phyloP scores from a whole-genome alignment of 2,113 vertebrate genomes.

The Marcusenius ussheri region DNA sequence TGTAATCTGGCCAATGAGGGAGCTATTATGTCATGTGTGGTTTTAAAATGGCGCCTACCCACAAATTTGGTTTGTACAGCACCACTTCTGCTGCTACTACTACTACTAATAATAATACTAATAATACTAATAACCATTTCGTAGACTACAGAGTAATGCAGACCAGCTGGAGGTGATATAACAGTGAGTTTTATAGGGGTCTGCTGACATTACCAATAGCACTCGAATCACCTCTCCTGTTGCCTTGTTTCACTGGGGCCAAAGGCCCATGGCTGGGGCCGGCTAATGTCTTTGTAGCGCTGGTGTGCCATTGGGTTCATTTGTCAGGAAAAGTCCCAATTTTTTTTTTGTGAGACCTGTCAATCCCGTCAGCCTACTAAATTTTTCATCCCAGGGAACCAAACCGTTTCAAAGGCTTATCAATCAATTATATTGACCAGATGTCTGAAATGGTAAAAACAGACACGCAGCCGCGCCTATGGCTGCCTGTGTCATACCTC shows the following conservation, averaged over 20 bases:
- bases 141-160: neutral
- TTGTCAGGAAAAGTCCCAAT: neutral
- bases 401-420: neutral
- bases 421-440: slow-evolving; percentile 6
- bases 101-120: neutral
- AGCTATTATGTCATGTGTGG: neutral
- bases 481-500: neutral
- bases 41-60: neutral
- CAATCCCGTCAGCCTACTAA: neutral
- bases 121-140: neutral
- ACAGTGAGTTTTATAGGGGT: neutral
- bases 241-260: neutral
- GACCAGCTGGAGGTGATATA: neutral
- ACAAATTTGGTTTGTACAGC: neutral
- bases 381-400: neutral
- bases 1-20: no score
- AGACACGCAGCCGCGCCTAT: neutral
- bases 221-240: neutral
- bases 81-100: neutral
- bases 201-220: neutral
- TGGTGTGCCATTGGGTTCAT: neutral
- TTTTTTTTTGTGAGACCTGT: neutral
- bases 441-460: neutral
- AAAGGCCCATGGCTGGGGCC: neutral
- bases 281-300: neutral